Conservation (phyloP, 2,888 invertebrate genomes). For the Spodoptera picta region DNA sequence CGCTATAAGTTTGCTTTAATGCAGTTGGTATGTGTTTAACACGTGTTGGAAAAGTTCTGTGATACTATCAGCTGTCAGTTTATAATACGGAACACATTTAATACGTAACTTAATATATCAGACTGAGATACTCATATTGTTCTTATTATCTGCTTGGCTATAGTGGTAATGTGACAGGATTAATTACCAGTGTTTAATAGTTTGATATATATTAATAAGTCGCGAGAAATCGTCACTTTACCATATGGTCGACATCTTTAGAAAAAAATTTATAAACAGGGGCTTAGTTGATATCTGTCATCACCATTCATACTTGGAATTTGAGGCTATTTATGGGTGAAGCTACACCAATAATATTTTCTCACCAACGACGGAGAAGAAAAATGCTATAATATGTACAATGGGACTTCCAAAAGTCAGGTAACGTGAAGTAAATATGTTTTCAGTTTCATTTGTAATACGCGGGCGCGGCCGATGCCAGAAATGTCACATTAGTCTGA, state of each 20-base stretch:
- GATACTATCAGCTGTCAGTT: conserved; percentile 43
- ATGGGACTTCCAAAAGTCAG: background rate
- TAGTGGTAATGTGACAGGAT: conserved; percentile 31
- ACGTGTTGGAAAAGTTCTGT: conserved; percentile 48
- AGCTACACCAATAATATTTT: too few species aligned
- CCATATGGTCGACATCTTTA: conserved; percentile 39
- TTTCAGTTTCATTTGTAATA: conserved; percentile 58
- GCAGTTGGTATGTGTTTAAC: conserved; percentile 47
- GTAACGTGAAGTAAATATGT: conserved; percentile 47
- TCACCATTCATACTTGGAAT: too few species aligned
- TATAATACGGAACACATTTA: conserved; percentile 33
- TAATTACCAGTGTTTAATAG: conserved; percentile 35
- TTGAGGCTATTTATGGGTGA: too few species aligned
- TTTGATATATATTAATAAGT: conserved; percentile 19
- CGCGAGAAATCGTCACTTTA: background rate
- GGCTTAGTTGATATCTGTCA: too few species aligned
- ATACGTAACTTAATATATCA: conserved; percentile 39
- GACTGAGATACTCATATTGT: conserved; percentile 14
- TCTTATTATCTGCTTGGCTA: conserved; percentile 26
- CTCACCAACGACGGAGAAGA: too few species aligned
- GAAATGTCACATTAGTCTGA: conserved; percentile 85
- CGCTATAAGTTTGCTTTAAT: conserved; percentile 36
- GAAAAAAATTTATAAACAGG: background rate
- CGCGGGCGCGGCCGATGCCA: conserved; percentile 71
- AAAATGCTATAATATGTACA: too few species aligned